phyloP scores from a whole-genome alignment of 37 sponge, comb jelly and placozoan species.

The Cliona cf. orientalis region DNA sequence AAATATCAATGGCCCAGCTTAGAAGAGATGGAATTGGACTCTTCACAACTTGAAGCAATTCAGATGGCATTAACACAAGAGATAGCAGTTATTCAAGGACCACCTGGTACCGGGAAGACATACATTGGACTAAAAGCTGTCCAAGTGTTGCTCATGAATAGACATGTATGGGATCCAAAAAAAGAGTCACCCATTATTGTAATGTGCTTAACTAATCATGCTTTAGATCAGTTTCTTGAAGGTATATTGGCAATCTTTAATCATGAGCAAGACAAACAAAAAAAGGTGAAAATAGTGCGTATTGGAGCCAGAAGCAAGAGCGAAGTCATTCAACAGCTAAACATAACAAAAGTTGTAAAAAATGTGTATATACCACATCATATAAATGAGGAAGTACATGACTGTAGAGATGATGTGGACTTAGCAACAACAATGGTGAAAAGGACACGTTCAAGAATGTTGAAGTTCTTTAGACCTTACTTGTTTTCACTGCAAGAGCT shows the following conservation, averaged over 20 bases:
- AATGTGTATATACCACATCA: constrained; percentile 2
- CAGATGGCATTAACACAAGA: constrained; percentile 78
- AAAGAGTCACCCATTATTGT: constrained; percentile 82
- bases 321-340: constrained; percentile 57
- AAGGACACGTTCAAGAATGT: no score
- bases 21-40: constrained; percentile 49
- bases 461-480: background rate
- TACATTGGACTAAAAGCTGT: constrained; percentile 90
- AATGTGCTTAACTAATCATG: constrained; percentile 94
- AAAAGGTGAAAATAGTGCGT: constrained; percentile 50
- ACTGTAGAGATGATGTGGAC: background rate
- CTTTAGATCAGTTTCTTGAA: constrained; percentile 94
- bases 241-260: constrained; percentile 34
- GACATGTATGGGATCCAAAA: constrained; percentile 48
- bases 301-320: constrained; percentile 85
- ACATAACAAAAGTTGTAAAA: constrained; percentile 15
- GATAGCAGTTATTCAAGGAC: constrained; percentile 94
- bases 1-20: constrained; percentile 41
- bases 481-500: constrained; percentile 1
- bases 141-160: constrained; percentile 65
- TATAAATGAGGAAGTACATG: background rate
- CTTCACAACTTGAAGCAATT: constrained; percentile 79
- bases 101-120: constrained; percentile 98
- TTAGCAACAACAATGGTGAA: no score
- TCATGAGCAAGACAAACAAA: background rate